A percentile compares a stretch with the other conserved stretches of the same genome.
Evolutionary conservation across 2,113 vertebrate genomes (phyloP).

Genomic region (Scortum barcoo): DNA sequence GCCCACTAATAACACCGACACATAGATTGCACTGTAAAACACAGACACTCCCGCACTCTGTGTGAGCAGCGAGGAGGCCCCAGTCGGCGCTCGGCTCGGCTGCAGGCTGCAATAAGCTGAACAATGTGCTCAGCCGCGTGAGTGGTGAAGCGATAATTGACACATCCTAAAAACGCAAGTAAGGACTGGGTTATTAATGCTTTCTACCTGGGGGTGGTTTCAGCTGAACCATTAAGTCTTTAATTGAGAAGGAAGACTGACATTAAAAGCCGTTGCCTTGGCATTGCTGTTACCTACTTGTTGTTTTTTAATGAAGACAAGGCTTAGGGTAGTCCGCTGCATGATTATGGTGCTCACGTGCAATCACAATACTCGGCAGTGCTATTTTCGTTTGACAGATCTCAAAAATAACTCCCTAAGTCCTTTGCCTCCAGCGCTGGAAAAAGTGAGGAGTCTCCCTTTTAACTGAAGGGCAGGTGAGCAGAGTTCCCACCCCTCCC

Average conservation of each 20-base stretch:
- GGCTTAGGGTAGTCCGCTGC: slow-evolving; percentile 58
- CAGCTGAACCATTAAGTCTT: slow-evolving; percentile 83
- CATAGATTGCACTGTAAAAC: slow-evolving; percentile 47
- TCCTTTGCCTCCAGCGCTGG: slow-evolving; percentile 76
- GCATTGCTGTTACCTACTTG: slow-evolving; percentile 72
- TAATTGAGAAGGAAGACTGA: slow-evolving; percentile 84
- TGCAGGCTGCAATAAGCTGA: slow-evolving; percentile 70
- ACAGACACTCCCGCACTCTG: slow-evolving; percentile 25
- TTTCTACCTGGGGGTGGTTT: slow-evolving; percentile 80
- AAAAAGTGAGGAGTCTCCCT: slow-evolving; percentile 83
- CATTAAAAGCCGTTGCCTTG: slow-evolving; percentile 82
- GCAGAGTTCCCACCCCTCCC: slow-evolving; percentile 75
- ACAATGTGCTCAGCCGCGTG: slow-evolving; percentile 73
- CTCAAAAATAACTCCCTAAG: slow-evolving; percentile 78
- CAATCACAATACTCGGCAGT: slow-evolving; percentile 54
- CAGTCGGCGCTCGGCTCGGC: slow-evolving; percentile 47
- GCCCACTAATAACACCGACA: slow-evolving; percentile 45
- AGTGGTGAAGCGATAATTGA: slow-evolving; percentile 81
- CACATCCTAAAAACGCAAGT: slow-evolving; percentile 82
- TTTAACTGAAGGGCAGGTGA: slow-evolving; percentile 81
- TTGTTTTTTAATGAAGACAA: slow-evolving; percentile 78
- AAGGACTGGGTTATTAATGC: slow-evolving; percentile 84
- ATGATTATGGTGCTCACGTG: slow-evolving; percentile 62
- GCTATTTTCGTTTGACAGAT: slow-evolving; percentile 78
- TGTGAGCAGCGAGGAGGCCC: slow-evolving; percentile 44